These are phyloP conservation scores for Agrilus biguttatus DNA, from an alignment of 2,888 invertebrate genomes.

Conservation along the genomic window DNA sequence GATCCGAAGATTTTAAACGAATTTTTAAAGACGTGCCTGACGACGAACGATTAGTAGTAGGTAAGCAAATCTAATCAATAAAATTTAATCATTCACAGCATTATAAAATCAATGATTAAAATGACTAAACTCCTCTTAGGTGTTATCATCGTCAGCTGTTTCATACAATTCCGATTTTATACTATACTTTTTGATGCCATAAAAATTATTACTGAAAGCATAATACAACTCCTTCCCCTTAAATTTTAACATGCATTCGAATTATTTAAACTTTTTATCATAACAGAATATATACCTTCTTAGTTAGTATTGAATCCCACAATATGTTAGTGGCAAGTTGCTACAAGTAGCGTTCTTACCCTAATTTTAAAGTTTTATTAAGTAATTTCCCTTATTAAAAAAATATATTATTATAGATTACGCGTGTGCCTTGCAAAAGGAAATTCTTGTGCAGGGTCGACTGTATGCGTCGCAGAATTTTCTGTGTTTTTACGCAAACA, in stretches of 20 bases:
- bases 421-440: slow-evolving; percentile 91
- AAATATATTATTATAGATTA: slow-evolving; percentile 56
- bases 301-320: too few species aligned
- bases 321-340: too few species aligned
- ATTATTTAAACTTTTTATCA: not conserved
- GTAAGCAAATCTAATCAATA: slow-evolving; percentile 36
- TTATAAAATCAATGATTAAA: not conserved
- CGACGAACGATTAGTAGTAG: slow-evolving; percentile 84
- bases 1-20: slow-evolving; percentile 82
- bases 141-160: not conserved
- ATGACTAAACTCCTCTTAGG: not conserved
- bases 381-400: slow-evolving; percentile 4
- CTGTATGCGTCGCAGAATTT: slow-evolving; percentile 91
- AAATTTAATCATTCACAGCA: not conserved
- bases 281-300: too few species aligned
- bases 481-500: slow-evolving; percentile 95
- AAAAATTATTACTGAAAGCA: too few species aligned
- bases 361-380: slow-evolving; percentile 3
- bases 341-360: not conserved
- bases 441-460: slow-evolving; percentile 90
- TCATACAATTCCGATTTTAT: not conserved
- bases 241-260: too few species aligned
- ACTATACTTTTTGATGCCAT: too few species aligned
- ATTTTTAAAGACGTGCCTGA: slow-evolving; percentile 84
- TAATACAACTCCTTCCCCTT: too few species aligned